A percentile compares a stretch with the other conserved stretches of the same genome.
Conservation (phyloP, 53 echinoderm and acorn worm species). For the Paracentrotus lividus region DNA sequence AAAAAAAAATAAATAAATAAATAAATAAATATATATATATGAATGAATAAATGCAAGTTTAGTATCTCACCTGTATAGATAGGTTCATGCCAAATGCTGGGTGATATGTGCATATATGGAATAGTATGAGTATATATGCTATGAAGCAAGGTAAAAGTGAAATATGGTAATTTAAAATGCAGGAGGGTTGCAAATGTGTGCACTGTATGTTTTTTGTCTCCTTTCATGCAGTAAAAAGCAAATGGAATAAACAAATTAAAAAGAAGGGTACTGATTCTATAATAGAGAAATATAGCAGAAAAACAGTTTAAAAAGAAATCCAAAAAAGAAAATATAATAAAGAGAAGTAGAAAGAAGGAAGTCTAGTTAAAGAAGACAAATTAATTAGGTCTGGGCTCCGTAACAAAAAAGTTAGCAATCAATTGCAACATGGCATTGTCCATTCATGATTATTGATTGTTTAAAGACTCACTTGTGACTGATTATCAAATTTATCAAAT, state of each 20-base stretch:
- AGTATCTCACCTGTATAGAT: conserved; percentile 31
- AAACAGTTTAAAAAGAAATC: background rate
- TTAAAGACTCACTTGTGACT: too few species aligned
- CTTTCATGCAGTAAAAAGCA: conserved; percentile 17
- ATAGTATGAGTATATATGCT: background rate
- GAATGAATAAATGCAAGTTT: background rate
- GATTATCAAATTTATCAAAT: too few species aligned
- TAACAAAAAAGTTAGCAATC: too few species aligned
- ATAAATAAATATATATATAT: background rate
- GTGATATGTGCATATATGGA: background rate
- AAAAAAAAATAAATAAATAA: too few species aligned
- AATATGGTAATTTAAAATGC: conserved; percentile 27
- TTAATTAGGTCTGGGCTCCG: background rate
- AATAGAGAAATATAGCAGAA: background rate
- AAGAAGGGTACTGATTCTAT: background rate
- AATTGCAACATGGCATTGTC: too few species aligned
- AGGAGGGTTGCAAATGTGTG: background rate
- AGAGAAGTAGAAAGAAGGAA: background rate
- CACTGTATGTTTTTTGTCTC: too few species aligned
- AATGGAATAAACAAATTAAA: background rate
- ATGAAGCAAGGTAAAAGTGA: background rate
- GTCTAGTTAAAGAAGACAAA: background rate
- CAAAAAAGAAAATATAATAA: background rate
- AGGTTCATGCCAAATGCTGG: background rate
- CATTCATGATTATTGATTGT: too few species aligned